Evolutionary conservation across 1,140 invertebrate genomes (phyloP), one percentile per base, ranked within the genome.

Genomic region (Drosophila kepulauana): DNA sequence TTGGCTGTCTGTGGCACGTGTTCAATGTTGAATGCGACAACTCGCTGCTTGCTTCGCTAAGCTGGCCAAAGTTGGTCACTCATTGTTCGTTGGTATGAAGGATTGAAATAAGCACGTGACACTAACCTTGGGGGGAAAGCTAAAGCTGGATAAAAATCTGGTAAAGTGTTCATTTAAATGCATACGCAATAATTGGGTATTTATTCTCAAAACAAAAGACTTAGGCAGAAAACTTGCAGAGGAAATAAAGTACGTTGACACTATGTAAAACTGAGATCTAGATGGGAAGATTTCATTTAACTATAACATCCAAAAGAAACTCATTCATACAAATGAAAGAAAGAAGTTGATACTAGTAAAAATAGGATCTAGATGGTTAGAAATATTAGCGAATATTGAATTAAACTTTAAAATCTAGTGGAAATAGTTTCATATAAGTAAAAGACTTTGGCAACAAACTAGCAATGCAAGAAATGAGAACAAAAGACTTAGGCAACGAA

Each of bases 1-100:
- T 74, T 56, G 71, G 57, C 65, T 62, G 71, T 74, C 71, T 13
- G 65, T 35, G 56, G 71, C 71, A 69, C 71, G 65, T 74, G 71
- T 74, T 69, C 15, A n/a, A 28, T 35, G 46, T 35, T 35, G n/a
- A 64, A 20, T 35, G 63, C 30, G 41, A 30, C 15, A 25, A 25
- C 20, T 25, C 20, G 33, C 20, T 11, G 41, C 6, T 5, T 11
- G 33, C 45, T 59, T 30, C 43, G 58, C 10, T 51, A 59, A 57
- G 64, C 33, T 64, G 46, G 25, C 38, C 48, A 43, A 67, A 73
- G 56, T 73, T 73, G 64, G 64, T 73, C 70, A 73, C n/a, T 4
- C 28, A 54, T 54, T 54, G 51, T 54, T 25, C 20, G 28, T 43
- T 43, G 2, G 28, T 7, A 25, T 3, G 20, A 33, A 13, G 51